phyloP scores from a whole-genome alignment of 1,140 invertebrate genomes.

The Polypedilum pembai region DNA sequence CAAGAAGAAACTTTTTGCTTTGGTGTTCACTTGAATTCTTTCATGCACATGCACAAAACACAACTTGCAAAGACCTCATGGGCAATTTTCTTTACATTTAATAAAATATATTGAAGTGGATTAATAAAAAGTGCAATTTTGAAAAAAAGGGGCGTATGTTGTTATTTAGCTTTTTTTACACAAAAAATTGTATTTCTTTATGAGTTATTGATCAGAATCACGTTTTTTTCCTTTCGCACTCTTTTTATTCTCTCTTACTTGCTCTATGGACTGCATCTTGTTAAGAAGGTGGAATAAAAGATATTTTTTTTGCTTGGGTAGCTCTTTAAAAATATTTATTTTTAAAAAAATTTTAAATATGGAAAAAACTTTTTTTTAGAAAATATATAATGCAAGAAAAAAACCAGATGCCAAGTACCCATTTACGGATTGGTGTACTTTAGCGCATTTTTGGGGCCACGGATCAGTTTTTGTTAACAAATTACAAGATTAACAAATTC shows the following conservation, averaged over 20 bases:
- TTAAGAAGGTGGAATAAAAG: neutral
- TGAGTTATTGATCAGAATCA: conserved; percentile 26
- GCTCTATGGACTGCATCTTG: too few relatives aligned
- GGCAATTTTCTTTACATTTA: conserved; percentile 3
- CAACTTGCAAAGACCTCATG: neutral
- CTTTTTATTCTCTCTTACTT: neutral
- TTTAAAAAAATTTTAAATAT: too few relatives aligned
- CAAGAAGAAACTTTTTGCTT: neutral
- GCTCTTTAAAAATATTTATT: too few relatives aligned
- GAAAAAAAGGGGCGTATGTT: conserved; percentile 16
- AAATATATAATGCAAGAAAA: too few relatives aligned
- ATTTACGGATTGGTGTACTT: too few relatives aligned
- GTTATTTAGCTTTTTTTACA: conserved; percentile 20
- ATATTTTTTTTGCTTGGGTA: neutral
- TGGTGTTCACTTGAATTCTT: neutral
- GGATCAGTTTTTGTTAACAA: too few relatives aligned
- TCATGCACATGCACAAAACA: neutral
- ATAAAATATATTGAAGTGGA: conserved; percentile 14
- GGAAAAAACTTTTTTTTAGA: too few relatives aligned
- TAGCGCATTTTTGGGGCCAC: too few relatives aligned
- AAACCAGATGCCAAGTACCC: too few relatives aligned
- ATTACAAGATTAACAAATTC: too few relatives aligned
- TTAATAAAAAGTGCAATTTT: conserved; percentile 24
- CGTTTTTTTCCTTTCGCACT: neutral
- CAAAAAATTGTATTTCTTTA: neutral